Percentiles rank a stretch among this genome's conserved stretches.
Conservation (phyloP, 2,888 invertebrate species). For the Theodoxus fluviatilis region DNA sequence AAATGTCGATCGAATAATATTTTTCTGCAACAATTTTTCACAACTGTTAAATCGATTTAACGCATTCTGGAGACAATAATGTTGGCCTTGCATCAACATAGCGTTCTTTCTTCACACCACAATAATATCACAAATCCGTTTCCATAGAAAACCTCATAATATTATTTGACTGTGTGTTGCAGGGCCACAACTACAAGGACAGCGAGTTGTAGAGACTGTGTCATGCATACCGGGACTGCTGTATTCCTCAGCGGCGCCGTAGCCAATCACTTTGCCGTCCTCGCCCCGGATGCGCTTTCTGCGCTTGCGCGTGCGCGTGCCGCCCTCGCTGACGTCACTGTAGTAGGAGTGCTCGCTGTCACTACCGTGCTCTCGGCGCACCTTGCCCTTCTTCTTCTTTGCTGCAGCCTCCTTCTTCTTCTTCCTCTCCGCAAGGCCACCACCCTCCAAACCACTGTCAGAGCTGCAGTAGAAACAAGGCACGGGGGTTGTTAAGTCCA, state of each 20-base stretch:
- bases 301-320: slow-evolving; percentile 49
- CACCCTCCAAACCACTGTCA: slow-evolving; percentile 49
- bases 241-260: slow-evolving; percentile 49
- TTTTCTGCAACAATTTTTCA: too few species aligned
- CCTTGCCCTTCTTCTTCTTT: slow-evolving; percentile 42
- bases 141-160: too few species aligned
- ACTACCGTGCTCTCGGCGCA: slow-evolving; percentile 50
- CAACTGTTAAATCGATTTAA: too few species aligned
- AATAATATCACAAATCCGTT: too few species aligned
- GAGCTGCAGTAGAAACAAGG: slow-evolving; percentile 32
- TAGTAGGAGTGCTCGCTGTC: slow-evolving; percentile 61
- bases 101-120: too few species aligned
- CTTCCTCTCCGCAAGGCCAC: slow-evolving; percentile 39
- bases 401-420: slow-evolving; percentile 38
- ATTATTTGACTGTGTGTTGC: not conserved
- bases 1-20: too few species aligned
- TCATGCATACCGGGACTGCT: slow-evolving; percentile 29
- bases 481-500: slow-evolving; percentile 19
- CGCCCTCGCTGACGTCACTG: slow-evolving; percentile 60
- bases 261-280: slow-evolving; percentile 59
- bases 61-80: too few species aligned
- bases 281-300: slow-evolving; percentile 56
- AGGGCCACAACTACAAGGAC: too few species aligned
- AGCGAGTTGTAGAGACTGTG: not conserved
- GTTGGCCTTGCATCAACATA: too few species aligned